Evolutionary conservation across 2,113 vertebrate species (phyloP).

Genomic region (Dasypus novemcinctus): DNA sequence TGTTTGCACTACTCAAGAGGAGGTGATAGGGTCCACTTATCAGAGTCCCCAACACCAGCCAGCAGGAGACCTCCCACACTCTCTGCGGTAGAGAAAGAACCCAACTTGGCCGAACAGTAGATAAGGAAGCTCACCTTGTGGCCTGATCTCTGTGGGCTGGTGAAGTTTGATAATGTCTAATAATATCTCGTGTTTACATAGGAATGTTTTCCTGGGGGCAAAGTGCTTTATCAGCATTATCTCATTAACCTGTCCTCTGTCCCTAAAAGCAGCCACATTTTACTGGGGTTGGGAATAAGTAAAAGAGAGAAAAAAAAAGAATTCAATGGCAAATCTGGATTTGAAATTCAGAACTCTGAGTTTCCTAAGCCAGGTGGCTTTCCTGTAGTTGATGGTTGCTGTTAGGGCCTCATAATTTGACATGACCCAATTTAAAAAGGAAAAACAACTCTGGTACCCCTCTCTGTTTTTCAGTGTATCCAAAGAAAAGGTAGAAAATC

Average conservation of each 20-base stretch:
- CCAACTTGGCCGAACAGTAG: constrained; percentile 62
- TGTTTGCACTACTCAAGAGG: constrained; percentile 59
- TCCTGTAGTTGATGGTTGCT: not conserved
- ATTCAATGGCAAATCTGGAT: constrained; percentile 14
- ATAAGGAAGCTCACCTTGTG: constrained; percentile 55
- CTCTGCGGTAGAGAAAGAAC: constrained; percentile 49
- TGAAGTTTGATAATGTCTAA: constrained; percentile 68
- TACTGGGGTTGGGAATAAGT: not conserved
- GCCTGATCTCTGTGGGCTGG: not conserved
- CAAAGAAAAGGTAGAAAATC: constrained; percentile 33
- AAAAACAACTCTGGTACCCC: not conserved
- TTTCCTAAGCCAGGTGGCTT: not conserved
- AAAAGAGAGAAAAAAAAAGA: constrained; percentile 58
- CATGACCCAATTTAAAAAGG: not conserved
- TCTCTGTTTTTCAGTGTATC: not conserved
- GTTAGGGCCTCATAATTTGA: not conserved
- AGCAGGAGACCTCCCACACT: constrained; percentile 55
- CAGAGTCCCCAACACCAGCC: constrained; percentile 6
- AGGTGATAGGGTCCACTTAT: constrained; percentile 47
- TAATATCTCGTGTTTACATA: constrained; percentile 70
- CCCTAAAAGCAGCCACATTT: constrained; percentile 3
- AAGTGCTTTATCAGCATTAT: constrained; percentile 57
- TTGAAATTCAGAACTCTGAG: constrained; percentile 35
- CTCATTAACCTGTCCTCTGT: constrained; percentile 61
- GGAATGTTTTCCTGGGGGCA: constrained; percentile 54